These are phyloP conservation scores for Chirona hameri DNA, from an alignment of 2,888 invertebrate genomes.

Conservation along the genomic window DNA sequence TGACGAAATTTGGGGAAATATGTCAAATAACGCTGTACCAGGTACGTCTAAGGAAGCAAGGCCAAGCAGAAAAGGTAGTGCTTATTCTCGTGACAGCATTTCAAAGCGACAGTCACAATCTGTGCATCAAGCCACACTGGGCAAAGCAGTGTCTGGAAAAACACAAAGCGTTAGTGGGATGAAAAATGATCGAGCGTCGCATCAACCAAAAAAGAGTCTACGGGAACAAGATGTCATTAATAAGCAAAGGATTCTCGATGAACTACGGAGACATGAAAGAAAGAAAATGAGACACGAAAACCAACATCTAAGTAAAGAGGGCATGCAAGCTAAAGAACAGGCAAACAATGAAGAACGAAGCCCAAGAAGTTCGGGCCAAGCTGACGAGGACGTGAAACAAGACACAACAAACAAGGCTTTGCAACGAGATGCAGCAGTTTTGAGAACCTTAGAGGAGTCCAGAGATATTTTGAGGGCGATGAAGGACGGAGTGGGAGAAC, in stretches of 20 bases:
- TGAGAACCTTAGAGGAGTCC: not conserved
- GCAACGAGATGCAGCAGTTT: not conserved
- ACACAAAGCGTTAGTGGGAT: not conserved
- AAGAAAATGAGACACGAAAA: not conserved
- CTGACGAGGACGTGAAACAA: not conserved
- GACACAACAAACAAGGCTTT: not conserved
- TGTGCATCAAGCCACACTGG: not conserved
- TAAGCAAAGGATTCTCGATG: not conserved
- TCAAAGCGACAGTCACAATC: not conserved
- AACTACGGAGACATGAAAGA: not conserved
- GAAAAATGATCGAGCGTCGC: not conserved
- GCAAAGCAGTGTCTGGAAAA: not conserved
- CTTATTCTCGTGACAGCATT: not conserved
- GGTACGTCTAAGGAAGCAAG: not conserved
- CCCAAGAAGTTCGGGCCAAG: not conserved
- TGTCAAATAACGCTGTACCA: not conserved
- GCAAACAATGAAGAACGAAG: not conserved
- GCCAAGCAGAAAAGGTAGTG: not conserved
- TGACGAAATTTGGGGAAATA: conserved; percentile 6
- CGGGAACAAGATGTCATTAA: not conserved
- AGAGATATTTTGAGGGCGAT: not conserved
- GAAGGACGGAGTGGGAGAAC: not conserved
- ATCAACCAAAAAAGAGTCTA: not conserved
- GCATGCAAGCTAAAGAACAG: not conserved
- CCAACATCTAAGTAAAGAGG: not conserved